A percentile compares a stretch with the other conserved stretches of the same genome.
These are phyloP conservation scores for Mastomys natalensis DNA, from an alignment of 2,113 vertebrate species.

Conservation along the genomic window DNA sequence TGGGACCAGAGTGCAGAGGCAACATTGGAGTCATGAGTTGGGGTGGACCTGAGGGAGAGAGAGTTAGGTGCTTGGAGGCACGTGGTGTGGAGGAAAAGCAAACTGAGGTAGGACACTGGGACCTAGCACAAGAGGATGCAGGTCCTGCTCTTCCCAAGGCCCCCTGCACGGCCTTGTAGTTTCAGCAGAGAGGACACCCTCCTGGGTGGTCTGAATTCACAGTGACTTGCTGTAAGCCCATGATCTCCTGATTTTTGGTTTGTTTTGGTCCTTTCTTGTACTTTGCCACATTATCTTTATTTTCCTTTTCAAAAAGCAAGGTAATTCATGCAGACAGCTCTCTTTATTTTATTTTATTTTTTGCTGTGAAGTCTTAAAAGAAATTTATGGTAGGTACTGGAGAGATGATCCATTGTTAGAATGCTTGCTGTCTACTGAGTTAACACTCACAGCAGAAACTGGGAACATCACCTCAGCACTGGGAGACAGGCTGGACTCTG, in stretches of 20 bases:
- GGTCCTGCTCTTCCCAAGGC: no score
- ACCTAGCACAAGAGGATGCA: no score
- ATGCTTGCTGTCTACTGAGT: neutral
- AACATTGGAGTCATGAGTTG: neutral
- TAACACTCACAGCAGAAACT: no score
- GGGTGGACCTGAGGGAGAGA: neutral
- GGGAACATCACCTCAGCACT: neutral
- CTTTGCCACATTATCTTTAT: neutral
- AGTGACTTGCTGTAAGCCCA: rapidly evolving
- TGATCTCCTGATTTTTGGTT: neutral
- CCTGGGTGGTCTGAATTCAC: rapidly evolving
- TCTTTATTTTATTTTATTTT: neutral
- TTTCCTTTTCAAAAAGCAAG: neutral
- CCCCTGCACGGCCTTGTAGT: rapidly evolving
- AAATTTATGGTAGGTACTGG: neutral
- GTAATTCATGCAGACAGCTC: neutral
- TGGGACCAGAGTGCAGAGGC: neutral
- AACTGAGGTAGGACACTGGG: neutral
- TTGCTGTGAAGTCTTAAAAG: no score
- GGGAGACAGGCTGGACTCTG: neutral
- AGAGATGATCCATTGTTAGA: neutral
- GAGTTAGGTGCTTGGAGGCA: neutral
- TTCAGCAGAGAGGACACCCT: neutral
- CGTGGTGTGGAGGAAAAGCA: rapidly evolving
- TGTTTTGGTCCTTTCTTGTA: neutral